These are phyloP conservation scores for Acrocera orbiculus DNA, from an alignment of 2,888 invertebrate genomes.

Conservation along the genomic window DNA sequence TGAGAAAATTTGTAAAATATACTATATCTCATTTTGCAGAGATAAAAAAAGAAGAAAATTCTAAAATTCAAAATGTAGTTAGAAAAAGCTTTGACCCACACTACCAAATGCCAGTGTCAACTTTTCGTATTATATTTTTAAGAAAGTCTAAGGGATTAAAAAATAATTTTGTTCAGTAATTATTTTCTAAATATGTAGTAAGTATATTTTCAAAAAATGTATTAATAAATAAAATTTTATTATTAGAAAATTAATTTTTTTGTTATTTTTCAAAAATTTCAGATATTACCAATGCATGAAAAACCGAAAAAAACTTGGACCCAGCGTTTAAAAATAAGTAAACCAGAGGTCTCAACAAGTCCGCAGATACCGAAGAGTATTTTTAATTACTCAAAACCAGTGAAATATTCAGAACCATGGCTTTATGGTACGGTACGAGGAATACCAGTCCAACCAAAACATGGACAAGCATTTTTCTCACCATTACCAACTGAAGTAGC, in stretches of 20 bases:
- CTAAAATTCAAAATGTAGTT: too few species aligned
- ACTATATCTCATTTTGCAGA: too few species aligned
- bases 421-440: slow-evolving; percentile 59
- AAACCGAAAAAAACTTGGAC: slow-evolving; percentile 50
- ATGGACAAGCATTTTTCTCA: slow-evolving; percentile 30
- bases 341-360: slow-evolving; percentile 34
- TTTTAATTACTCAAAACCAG: slow-evolving; percentile 55
- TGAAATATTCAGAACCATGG: slow-evolving; percentile 76
- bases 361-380: slow-evolving; percentile 20
- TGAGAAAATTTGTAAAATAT: too few species aligned
- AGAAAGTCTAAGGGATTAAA: too few species aligned
- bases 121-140: too few species aligned
- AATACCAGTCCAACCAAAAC: slow-evolving; percentile 32
- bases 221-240: neutral
- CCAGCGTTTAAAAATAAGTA: slow-evolving; percentile 44
- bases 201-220: neutral
- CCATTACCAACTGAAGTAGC: slow-evolving; percentile 35
- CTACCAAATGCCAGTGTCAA: too few species aligned
- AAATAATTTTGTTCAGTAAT: too few species aligned
- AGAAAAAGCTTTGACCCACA: too few species aligned
- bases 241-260: neutral
- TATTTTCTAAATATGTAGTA: too few species aligned
- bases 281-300: slow-evolving; percentile 27
- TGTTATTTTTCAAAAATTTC: slow-evolving; percentile 7
- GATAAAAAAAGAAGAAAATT: too few species aligned